Evolutionary conservation across 2,113 vertebrate species (phyloP).

Genomic region (Podocnemis expansa): DNA sequence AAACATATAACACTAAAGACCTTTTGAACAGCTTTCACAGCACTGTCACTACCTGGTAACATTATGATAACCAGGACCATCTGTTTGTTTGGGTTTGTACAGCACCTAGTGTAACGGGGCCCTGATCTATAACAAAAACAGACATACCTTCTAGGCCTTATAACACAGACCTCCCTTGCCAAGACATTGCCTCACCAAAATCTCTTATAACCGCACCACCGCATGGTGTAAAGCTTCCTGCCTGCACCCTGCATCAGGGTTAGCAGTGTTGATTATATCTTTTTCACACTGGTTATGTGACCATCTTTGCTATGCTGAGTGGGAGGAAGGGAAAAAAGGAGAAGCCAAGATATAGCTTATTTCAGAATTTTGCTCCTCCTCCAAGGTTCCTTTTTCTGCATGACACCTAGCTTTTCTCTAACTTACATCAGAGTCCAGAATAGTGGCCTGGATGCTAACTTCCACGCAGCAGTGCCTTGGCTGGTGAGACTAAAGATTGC

Average conservation of each 20-base stretch:
- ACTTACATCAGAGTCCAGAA: not conserved
- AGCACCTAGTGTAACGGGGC: not conserved
- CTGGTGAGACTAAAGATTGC: not conserved
- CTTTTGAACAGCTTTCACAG: not conserved
- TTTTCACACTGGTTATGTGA: not conserved
- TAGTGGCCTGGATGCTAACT: not conserved
- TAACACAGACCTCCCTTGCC: not conserved
- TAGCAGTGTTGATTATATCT: not conserved
- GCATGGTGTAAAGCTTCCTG: not conserved
- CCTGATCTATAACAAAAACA: accelerated
- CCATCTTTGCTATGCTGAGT: not conserved
- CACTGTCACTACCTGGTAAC: not conserved
- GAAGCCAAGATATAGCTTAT: not conserved
- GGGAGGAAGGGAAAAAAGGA: accelerated
- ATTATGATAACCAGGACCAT: accelerated
- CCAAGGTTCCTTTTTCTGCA: not conserved
- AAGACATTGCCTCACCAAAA: too few species aligned
- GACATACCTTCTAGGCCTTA: not conserved
- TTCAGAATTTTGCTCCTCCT: not conserved
- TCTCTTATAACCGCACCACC: not conserved
- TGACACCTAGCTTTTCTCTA: not conserved
- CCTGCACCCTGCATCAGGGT: not conserved
- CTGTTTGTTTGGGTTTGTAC: accelerated
- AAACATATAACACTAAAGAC: not conserved
- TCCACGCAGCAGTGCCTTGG: not conserved